A percentile compares a stretch with the other conserved stretches of the same genome.
These are phyloP conservation scores for Acipenser transmontanus DNA, from an alignment of 2,797 vertebrate species.

Conservation along the genomic window DNA sequence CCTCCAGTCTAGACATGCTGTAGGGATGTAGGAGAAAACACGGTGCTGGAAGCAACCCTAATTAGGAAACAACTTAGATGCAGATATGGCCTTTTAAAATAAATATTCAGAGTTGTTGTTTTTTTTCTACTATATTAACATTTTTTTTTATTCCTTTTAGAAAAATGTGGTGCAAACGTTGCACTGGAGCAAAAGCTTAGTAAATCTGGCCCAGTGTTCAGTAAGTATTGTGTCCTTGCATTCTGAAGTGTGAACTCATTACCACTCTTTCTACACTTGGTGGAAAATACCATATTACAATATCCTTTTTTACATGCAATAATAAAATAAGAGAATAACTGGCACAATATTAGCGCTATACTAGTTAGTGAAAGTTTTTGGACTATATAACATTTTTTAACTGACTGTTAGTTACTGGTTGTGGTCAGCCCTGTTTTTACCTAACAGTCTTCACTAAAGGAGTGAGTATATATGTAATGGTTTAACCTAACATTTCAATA, in stretches of 20 bases:
- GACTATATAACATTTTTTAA: not conserved
- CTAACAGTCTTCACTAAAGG: not conserved
- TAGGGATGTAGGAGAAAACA: too few species aligned
- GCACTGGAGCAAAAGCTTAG: slow-evolving; percentile 68
- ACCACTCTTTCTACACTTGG: not conserved
- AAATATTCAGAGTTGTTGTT: not conserved
- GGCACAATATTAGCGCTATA: not conserved
- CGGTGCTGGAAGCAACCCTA: too few species aligned
- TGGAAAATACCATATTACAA: too few species aligned
- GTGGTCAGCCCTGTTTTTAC: too few species aligned
- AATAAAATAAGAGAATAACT: not conserved
- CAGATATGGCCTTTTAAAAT: too few species aligned
- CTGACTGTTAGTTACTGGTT: too few species aligned
- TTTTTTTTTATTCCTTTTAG: slow-evolving; percentile 53
- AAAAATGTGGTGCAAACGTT: slow-evolving; percentile 67
- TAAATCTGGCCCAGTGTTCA: slow-evolving; percentile 70
- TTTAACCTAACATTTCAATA: not conserved
- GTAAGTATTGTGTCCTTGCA: slow-evolving; percentile 61
- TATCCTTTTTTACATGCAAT: too few species aligned
- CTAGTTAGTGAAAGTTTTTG: not conserved
- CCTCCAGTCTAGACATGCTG: too few species aligned
- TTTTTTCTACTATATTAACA: slow-evolving; percentile 36
- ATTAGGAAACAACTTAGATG: too few species aligned
- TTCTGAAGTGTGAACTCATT: slow-evolving; percentile 9
- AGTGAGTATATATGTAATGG: not conserved